These are phyloP conservation scores for Panagrolaimus sp. DNA, from an alignment of 1,140 invertebrate genomes.

Conservation along the genomic window DNA sequence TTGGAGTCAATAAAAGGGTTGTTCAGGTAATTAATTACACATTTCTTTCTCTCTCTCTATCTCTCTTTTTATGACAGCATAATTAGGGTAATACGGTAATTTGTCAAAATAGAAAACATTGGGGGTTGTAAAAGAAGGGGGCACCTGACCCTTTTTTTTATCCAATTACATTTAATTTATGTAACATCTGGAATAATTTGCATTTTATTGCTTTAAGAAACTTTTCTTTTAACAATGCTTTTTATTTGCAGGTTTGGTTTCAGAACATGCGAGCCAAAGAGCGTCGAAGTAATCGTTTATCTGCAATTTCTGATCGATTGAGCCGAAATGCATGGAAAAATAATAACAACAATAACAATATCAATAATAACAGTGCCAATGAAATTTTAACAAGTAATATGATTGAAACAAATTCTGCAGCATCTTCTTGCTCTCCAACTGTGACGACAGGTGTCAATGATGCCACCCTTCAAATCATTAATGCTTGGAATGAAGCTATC, in stretches of 20 bases:
- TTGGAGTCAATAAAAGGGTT: constrained; percentile 82
- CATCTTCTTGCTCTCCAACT: background rate
- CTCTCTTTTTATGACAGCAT: no score
- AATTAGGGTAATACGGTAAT: no score
- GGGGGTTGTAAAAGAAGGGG: background rate
- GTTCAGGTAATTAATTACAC: constrained; percentile 67
- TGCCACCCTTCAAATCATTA: constrained; percentile 8
- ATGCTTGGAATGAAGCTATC: constrained; percentile 13
- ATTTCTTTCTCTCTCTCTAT: no score
- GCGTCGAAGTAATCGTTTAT: constrained; percentile 61
- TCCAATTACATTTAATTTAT: no score
- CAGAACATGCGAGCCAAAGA: constrained; percentile 86
- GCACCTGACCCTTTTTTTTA: constrained; percentile 1
- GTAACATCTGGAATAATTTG: no score
- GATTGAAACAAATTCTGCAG: background rate
- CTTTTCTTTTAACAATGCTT: background rate
- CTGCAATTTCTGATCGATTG: constrained; percentile 50
- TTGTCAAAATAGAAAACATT: no score
- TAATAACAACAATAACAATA: constrained; percentile 18
- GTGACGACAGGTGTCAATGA: constrained; percentile 11
- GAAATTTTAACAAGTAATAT: constrained; percentile 18
- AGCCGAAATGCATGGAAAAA: constrained; percentile 59
- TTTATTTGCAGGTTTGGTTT: constrained; percentile 72
- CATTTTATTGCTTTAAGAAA: no score
- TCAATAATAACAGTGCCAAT: constrained; percentile 20